Evolutionary conservation across 2,113 vertebrate species (phyloP).

Genomic region (Vulpes lagopus): DNA sequence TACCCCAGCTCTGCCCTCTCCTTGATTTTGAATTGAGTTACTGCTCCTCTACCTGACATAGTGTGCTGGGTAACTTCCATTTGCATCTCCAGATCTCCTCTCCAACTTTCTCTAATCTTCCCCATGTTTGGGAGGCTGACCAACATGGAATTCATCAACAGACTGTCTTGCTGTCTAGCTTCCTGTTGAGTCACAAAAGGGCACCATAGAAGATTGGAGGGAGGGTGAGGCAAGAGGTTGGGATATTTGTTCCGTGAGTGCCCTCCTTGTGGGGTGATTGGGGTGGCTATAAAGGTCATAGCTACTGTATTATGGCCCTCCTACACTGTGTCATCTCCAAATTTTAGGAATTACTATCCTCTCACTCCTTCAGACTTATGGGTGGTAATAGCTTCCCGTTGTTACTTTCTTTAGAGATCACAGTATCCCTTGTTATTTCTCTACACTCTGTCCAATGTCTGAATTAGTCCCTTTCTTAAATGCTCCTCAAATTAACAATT

Average conservation of each 20-base stretch:
- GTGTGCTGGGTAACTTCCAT: neutral
- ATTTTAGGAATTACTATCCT: neutral
- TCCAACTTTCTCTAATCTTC: neutral
- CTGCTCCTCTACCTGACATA: neutral
- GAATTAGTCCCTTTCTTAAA: neutral
- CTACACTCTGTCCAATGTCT: neutral
- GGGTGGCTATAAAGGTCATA: neutral
- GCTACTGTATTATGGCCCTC: neutral
- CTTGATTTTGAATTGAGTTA: neutral
- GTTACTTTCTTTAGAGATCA: neutral
- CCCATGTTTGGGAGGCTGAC: neutral
- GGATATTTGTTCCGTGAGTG: neutral
- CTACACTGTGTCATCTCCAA: neutral
- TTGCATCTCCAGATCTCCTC: neutral
- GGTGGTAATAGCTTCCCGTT: neutral
- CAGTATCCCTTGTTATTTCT: constrained; percentile 12
- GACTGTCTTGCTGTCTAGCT: neutral
- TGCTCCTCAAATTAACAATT: neutral
- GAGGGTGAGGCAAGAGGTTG: neutral
- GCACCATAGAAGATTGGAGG: neutral
- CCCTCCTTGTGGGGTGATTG: neutral
- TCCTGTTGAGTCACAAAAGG: neutral
- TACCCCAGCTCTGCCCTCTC: neutral
- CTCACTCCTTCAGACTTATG: neutral
- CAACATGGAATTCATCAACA: neutral